Base-by-base conservation (phyloP, 2,797 vertebrate genomes). In the Muscicapa comitata region DNA sequence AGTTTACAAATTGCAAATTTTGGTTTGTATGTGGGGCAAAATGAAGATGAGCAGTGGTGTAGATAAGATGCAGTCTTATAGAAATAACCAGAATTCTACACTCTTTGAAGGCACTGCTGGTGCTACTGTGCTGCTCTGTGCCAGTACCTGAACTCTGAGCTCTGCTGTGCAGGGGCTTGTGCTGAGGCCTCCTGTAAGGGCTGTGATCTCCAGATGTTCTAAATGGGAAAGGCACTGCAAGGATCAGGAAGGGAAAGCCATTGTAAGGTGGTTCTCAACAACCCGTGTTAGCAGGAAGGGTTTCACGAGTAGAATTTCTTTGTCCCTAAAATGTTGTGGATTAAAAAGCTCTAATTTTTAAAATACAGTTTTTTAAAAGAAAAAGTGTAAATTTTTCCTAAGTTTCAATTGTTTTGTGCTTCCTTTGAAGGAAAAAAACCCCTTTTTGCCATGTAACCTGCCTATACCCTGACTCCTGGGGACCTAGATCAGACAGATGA, bases 161-260 rank as follows among this genome's bases (percentile, higher is more conserved):
- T 37, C 37, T 43, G 14, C 47, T 51, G 66, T 51, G 43, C 10
- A 35, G 29, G 50, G 48, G 8, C 4, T 6, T 76, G 29, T 38
- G 45, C 24, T 8, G 0, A 3, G 17, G 25, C 9, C 55, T 61
- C 1, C 0, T 26, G 23, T 13, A 28, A 45, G 47, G 23, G 31
- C 35, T 38, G 23, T 54, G 45, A 29, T 43, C 24, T 29, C 23
- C 53, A 33, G 24, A 2, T 72, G 7, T 17, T 90, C 62, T 20
- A 42, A 25, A 37, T 58, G 17, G 11, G 28, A 57, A 62, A 43
- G 13, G 14, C 8, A 16, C 50, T 72, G 26, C 20, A 35, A 53
- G 55, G 61, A 13, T 73, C 16, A 61, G 26, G 26, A 59, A 42
- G 54, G 31, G 11, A 51, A 51, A 37, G n/a, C 11, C 17, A 51